These are phyloP conservation scores for Sycobia sp. DNA, from an alignment of 1,140 invertebrate species.

Conservation along the genomic window DNA sequence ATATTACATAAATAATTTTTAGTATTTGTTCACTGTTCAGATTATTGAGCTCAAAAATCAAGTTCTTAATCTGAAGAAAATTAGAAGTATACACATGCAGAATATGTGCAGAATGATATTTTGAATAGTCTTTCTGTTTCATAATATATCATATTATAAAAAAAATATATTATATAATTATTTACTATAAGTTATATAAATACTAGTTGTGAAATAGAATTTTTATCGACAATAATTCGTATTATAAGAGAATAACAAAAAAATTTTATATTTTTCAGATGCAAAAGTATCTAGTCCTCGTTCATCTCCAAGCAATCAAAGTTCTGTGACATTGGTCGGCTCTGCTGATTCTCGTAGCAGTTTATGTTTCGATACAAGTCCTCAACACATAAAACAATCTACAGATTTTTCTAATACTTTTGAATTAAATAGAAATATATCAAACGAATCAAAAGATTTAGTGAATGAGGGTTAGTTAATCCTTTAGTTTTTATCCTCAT, in stretches of 20 bases:
- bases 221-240: no score
- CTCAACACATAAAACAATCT: slow-evolving; percentile 43
- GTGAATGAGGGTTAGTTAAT: slow-evolving; percentile 26
- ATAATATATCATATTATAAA: no score
- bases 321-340: slow-evolving; percentile 73
- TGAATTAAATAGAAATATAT: slow-evolving; percentile 52
- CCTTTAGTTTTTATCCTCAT: not conserved
- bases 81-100: no score
- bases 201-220: no score
- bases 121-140: no score
- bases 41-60: no score
- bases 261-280: slow-evolving; percentile 39
- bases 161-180: no score
- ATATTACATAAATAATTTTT: no score
- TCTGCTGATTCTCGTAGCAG: slow-evolving; percentile 63
- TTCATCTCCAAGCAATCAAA: slow-evolving; percentile 74
- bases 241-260: slow-evolving; percentile 47
- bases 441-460: slow-evolving; percentile 30
- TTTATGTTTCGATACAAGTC: slow-evolving; percentile 59
- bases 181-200: no score
- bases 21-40: no score
- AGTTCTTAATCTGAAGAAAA: no score
- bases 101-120: no score
- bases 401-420: slow-evolving; percentile 46
- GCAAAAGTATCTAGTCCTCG: slow-evolving; percentile 62